Percentiles rank a stretch among this genome's conserved stretches.
These are phyloP conservation scores for Periophthalmodon schlosseri DNA, from an alignment of 2,113 vertebrate species.

Conservation along the genomic window DNA sequence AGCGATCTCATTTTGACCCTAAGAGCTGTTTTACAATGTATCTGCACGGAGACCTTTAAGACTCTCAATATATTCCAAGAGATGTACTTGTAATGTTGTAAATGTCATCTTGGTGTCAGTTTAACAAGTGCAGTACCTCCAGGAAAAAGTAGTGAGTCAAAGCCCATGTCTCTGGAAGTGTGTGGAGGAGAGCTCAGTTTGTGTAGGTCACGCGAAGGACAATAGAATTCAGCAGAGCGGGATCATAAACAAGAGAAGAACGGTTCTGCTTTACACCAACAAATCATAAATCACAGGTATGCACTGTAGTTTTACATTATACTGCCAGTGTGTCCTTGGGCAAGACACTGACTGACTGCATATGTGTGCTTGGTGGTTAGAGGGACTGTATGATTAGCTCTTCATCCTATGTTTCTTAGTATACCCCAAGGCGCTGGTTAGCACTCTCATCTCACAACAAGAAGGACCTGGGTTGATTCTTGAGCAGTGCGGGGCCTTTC, in stretches of 20 bases:
- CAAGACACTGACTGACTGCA: not conserved
- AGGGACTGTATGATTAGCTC: no score
- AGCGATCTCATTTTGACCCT: no score
- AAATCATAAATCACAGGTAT: slow-evolving; percentile 19
- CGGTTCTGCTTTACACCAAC: slow-evolving; percentile 23
- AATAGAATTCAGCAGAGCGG: slow-evolving; percentile 28
- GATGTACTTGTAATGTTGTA: not conserved
- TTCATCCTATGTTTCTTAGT: no score
- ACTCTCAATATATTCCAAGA: no score
- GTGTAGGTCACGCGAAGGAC: slow-evolving; percentile 29
- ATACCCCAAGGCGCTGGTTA: no score
- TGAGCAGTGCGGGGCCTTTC: no score
- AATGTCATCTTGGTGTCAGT: slow-evolving; percentile 15
- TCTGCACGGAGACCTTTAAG: no score
- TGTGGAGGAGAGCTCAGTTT: not conserved
- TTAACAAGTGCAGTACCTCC: not conserved
- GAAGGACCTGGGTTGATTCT: no score
- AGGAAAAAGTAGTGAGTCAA: slow-evolving; percentile 7
- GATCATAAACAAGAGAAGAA: slow-evolving; percentile 16
- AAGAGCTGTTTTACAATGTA: no score
- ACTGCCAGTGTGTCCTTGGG: not conserved
- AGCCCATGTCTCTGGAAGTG: slow-evolving; percentile 19
- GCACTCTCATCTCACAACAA: no score
- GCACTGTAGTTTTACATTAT: not conserved
- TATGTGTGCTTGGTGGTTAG: not conserved